phyloP scores from a whole-genome alignment of 2,113 vertebrate genomes.

The Callipepla californica region DNA sequence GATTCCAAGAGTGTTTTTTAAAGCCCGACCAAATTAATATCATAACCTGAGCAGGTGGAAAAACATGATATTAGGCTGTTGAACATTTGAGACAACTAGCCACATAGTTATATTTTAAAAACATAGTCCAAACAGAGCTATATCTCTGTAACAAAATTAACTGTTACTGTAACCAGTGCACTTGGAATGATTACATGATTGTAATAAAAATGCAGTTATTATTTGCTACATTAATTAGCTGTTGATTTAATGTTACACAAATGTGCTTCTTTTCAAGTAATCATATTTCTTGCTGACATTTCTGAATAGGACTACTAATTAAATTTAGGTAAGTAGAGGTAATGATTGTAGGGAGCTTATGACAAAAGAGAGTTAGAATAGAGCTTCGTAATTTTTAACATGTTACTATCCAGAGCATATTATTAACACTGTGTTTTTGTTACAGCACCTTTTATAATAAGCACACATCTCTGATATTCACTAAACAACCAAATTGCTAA shows the following conservation, averaged over 20 bases:
- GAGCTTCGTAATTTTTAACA: not conserved
- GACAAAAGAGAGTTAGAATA: not conserved
- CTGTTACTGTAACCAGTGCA: slow-evolving; percentile 21
- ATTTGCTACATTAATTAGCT: slow-evolving; percentile 62
- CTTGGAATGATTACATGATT: slow-evolving; percentile 30
- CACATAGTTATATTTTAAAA: not conserved
- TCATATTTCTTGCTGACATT: slow-evolving; percentile 44
- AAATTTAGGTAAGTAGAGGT: not conserved
- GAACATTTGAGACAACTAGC: not conserved
- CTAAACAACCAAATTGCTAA: not conserved
- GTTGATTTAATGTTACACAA: slow-evolving; percentile 54
- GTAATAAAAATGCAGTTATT: slow-evolving; percentile 32
- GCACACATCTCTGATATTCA: not conserved
- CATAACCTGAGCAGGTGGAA: slow-evolving; percentile 19
- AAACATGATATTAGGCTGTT: slow-evolving; percentile 17
- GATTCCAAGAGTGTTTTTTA: not conserved
- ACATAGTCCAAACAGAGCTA: slow-evolving; percentile 39
- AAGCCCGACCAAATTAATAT: slow-evolving; percentile 10
- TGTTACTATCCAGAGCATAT: not conserved
- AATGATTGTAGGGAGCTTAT: not conserved
- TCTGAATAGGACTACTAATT: slow-evolving; percentile 34
- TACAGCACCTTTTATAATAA: not conserved
- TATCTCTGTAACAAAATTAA: slow-evolving; percentile 36
- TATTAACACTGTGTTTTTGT: not conserved
- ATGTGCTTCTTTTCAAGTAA: slow-evolving; percentile 44